Base-by-base conservation (phyloP, 2,113 vertebrate species). In the Orcinus orca region DNA sequence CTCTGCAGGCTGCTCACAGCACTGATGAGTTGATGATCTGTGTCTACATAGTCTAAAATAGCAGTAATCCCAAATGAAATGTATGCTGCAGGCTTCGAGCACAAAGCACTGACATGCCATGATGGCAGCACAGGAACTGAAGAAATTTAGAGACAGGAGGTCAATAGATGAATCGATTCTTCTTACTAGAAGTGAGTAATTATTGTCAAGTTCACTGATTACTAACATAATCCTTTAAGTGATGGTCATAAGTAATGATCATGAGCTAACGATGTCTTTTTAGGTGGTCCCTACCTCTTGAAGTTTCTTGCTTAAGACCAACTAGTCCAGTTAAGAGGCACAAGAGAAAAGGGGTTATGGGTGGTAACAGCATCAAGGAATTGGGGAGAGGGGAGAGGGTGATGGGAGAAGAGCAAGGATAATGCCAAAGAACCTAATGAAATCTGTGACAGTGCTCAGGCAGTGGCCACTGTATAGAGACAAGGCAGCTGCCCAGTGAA, bases 191-290 rank as follows among this genome's bases (percentile, higher is more conserved):
- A 97, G 21, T 83, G 63, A 93, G 63, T 14, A 0, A 97, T 98
- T 88, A 82, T 85, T 62, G 81, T 96, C 77, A 97, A 23, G 41
- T 94, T 90, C 41, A 92, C 21, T 23, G 93, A 77, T 71, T 95
- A 65, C 88, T 92, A 93, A 97, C 60, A 92, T 73, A 96, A 94
- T 93, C 0, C 67, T 96, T 96, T 97, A 95, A 95, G 74, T 81
- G 96, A 90, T 74, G 33, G n/a, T 36, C 62, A 9, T 67, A 67
- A 92, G 31, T 60, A 82, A 89, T 74, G 79, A 73, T n/a, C n/a
- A 67, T 1, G 41, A 93, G 62, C 25, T 36, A 76, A 84, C 29
- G 20, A 36, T 13, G 2, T 77, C 23, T 83, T 93, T 77, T 81
- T 58, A 79, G 90, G 70, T 58, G 74, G 92, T 74, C 26, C 25